Base-by-base conservation (phyloP, 2,797 vertebrate genomes). In the Podarcis siculus region DNA sequence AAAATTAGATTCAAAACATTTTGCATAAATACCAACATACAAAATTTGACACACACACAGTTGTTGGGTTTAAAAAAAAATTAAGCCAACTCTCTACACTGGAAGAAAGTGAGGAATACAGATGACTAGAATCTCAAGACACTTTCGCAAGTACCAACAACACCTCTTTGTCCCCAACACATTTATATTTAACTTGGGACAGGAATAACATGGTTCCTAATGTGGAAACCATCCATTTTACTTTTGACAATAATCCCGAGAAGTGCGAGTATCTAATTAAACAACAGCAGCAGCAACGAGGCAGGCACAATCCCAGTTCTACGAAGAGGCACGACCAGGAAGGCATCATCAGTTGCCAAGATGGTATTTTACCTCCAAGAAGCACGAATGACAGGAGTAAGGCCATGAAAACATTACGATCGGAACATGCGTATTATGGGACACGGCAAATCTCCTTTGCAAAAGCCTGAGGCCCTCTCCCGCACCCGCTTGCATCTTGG, bases 111-210 rank as follows among this genome's bases (percentile, higher is more conserved):
- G 37, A 35, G 67, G 39, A 82, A 67, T 66, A 39, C 72, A 35
- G 37, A 42, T 55, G 13, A 82, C 35, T 66, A 64, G 79, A 45
- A 82, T 82, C 71, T 73, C 55, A 82, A 64, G 58, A 66, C n/a
- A 67, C 39, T 77, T 82, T 87, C 80, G 67, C 86, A 87, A 82
- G 39, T 82, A 82, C 39, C 72, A 82, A 76, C 71, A 82, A 64
- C 69, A 87, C 30, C 61, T 32, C 39, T 66, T 58, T 32, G 73
- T 78, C 64, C 42, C 61, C 15, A 69, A 69, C 39, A 45, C 32
- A 87, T 82, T 87, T 82, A 87, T 82, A 82, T 82, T 82, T 82
- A 87, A 69, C 39, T 35, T 77, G 80, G 27, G 49, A 66, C 21
- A 84, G 45, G 42, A 78, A 78, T 69, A 78, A 55, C 21, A 15